phyloP scores from a whole-genome alignment of 2,888 invertebrate genomes.

The Yponomeuta cagnagella region DNA sequence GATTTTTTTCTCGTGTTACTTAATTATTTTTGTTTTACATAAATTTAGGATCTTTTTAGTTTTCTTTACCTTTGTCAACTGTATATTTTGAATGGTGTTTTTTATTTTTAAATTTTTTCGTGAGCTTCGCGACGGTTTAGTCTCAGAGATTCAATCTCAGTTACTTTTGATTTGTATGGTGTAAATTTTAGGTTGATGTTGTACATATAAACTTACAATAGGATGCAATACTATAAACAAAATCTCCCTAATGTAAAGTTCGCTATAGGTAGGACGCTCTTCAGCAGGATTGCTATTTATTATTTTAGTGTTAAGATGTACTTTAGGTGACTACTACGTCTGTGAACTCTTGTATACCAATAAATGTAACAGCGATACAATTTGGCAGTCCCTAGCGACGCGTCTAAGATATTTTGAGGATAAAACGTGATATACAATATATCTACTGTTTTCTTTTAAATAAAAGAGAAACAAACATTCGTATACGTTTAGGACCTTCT shows the following conservation, averaged over 20 bases:
- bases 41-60: slow-evolving; percentile 56
- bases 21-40: slow-evolving; percentile 52
- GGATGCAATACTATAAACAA: slow-evolving; percentile 52
- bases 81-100: slow-evolving; percentile 65
- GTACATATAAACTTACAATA: slow-evolving; percentile 57
- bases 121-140: slow-evolving; percentile 42
- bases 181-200: slow-evolving; percentile 26
- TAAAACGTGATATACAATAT: slow-evolving; percentile 60
- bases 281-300: slow-evolving; percentile 70
- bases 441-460: slow-evolving; percentile 57
- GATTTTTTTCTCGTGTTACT: slow-evolving; percentile 49
- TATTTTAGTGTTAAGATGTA: slow-evolving; percentile 69
- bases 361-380: slow-evolving; percentile 55
- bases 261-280: slow-evolving; percentile 59
- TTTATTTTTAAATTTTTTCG: slow-evolving; percentile 35
- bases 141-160: slow-evolving; percentile 73
- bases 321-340: slow-evolving; percentile 55
- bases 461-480: slow-evolving; percentile 76
- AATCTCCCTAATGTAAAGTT: slow-evolving; percentile 71
- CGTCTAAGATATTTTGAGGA: slow-evolving; percentile 49
- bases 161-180: slow-evolving; percentile 37
- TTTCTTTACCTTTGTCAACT: slow-evolving; percentile 47
- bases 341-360: slow-evolving; percentile 73
- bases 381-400: slow-evolving; percentile 48
- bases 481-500: slow-evolving; percentile 81